These are phyloP conservation scores for Psix sp. DNA, from an alignment of 1,140 invertebrate species.

Conservation along the genomic window DNA sequence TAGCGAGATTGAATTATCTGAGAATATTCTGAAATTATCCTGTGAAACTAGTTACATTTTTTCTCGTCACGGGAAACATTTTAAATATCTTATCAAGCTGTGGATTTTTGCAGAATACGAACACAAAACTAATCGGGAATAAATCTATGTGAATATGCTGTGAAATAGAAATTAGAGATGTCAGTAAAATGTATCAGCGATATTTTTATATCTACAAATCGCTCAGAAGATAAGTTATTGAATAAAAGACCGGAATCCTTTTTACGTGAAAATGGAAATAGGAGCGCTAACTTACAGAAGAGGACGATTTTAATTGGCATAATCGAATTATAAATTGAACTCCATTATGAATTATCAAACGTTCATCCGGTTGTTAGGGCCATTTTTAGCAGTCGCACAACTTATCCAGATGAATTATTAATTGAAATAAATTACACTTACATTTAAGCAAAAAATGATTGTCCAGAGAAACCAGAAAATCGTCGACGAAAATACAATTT, in stretches of 20 bases:
- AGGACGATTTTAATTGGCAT: slow-evolving; percentile 11
- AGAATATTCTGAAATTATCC: slow-evolving; percentile 41
- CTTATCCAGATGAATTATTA: too few species aligned
- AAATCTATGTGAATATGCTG: slow-evolving; percentile 37
- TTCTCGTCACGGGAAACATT: slow-evolving; percentile 17
- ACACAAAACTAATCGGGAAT: slow-evolving; percentile 56
- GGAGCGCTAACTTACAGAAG: not conserved
- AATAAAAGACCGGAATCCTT: too few species aligned
- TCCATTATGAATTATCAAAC: slow-evolving; percentile 18
- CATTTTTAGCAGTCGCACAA: too few species aligned
- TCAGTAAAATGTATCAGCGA: slow-evolving; percentile 33
- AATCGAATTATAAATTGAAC: slow-evolving; percentile 13
- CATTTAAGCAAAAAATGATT: too few species aligned
- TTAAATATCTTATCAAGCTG: slow-evolving; percentile 42
- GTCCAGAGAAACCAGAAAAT: too few species aligned
- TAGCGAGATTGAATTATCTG: slow-evolving; percentile 28
- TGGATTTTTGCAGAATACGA: slow-evolving; percentile 26
- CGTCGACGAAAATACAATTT: too few species aligned
- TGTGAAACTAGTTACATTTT: slow-evolving; percentile 49
- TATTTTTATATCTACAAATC: slow-evolving; percentile 41
- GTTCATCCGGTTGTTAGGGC: too few species aligned
- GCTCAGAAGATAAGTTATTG: slow-evolving; percentile 15
- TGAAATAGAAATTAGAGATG: slow-evolving; percentile 38
- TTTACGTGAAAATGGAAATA: slow-evolving; percentile 46
- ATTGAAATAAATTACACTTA: too few species aligned